Evolutionary conservation across 2,888 invertebrate genomes (phyloP), one percentile per base, ranked within the genome.

Genomic region (Cinara cedri): DNA sequence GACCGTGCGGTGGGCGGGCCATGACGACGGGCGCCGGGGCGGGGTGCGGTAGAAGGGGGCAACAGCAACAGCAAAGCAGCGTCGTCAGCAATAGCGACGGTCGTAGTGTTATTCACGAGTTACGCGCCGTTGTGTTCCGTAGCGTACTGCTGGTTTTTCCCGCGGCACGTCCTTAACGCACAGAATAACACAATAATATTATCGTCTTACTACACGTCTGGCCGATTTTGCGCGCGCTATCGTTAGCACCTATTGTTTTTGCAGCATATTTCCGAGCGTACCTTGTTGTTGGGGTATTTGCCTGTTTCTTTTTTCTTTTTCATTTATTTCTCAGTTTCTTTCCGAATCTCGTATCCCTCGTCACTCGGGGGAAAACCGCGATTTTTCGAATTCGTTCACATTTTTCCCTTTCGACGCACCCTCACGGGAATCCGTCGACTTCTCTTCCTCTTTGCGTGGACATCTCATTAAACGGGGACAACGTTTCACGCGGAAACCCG

Each of bases 101-200:
- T 8, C 60, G 19, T 19, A 44, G 57, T 57, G 71, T 74, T 74
- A 78, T 78, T 78, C 78, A 78, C 78, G 78, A 78, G 78, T 70
- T 34, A 57, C 46, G 60, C 78, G 68, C 13, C 42, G 78, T 70
- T n/a, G 51, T 51, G 74, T 24, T n/a, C 42, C 21, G 16, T 63
- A 2, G 19, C 24, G 21, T 10, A 19, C 55, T 34, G 42, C 11
- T 21, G 55, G 51, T 68, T 34, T n/a, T 19, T 16, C 19, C 44
- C 42, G 34, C 13, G 54, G 55, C 71, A 44, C 21, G 19, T 49
- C 24, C 42, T 24, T 16, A 19, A 34, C 34, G 34, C 34, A 34
- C 34, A 34, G 34, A 34, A 34, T 34, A 4, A 4, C 3, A 34
- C 6, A 34, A 4, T 34, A 34, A 34, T 34, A 34, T 4, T 34